Evolutionary conservation across 2,888 invertebrate genomes (phyloP).

Genomic region (Willowsia nigromaculata): DNA sequence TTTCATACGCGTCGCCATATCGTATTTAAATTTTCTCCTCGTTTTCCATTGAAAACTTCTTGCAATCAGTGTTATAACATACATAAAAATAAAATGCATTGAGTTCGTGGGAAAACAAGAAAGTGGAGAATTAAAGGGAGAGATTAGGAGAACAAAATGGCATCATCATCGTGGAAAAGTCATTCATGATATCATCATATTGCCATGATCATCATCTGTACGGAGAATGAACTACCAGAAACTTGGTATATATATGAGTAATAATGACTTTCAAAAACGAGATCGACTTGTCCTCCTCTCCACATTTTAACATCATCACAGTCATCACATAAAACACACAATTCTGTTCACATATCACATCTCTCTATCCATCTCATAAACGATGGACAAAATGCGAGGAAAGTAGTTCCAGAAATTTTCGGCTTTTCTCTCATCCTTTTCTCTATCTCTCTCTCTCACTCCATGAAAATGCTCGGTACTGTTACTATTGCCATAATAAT

Average conservation of each 20-base stretch:
- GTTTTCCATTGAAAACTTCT: constrained; percentile 18
- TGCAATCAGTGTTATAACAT: constrained; percentile 2
- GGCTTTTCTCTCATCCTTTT: not conserved
- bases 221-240: not conserved
- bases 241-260: constrained; percentile 33
- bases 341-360: constrained; percentile 56
- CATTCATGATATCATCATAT: constrained; percentile 52
- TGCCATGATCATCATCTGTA: constrained; percentile 28
- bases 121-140: constrained; percentile 14
- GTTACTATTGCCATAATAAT: constrained; percentile 66
- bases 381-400: not conserved
- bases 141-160: constrained; percentile 31
- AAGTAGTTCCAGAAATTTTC: not conserved
- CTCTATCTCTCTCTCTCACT: constrained; percentile 12
- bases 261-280: constrained; percentile 68
- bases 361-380: not conserved
- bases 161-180: constrained; percentile 27
- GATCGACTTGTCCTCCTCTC: constrained; percentile 61
- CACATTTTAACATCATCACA: constrained; percentile 62
- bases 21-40: constrained; percentile 37
- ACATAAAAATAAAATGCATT: constrained; percentile 42
- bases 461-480: not conserved
- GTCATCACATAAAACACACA: constrained; percentile 45
- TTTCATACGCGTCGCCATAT: not conserved
- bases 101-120: constrained; percentile 40